Conservation (phyloP, 2,888 invertebrate species). For the Camponotus fellah region DNA sequence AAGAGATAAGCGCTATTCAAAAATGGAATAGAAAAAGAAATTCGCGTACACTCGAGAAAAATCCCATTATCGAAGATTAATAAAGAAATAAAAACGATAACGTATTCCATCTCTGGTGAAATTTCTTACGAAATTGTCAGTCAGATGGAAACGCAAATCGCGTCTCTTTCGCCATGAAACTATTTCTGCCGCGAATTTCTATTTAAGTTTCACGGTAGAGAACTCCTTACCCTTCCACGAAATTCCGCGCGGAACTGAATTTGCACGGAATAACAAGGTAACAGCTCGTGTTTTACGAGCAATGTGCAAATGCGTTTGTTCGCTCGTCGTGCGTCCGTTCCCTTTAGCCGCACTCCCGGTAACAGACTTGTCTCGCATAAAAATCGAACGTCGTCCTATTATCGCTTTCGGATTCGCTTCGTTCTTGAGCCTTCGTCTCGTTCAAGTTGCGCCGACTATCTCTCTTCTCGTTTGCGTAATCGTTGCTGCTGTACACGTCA, state of each 20-base stretch:
- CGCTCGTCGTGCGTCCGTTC: conserved; percentile 17
- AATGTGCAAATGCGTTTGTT: conserved; percentile 47
- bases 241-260: conserved; percentile 33
- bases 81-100: background rate
- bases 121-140: conserved; percentile 29
- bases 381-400: conserved; percentile 16
- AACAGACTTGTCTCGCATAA: conserved; percentile 25
- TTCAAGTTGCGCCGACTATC: background rate
- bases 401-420: background rate
- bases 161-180: conserved; percentile 18
- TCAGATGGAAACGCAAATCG: conserved; percentile 27
- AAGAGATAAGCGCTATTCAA: background rate
- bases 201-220: conserved; percentile 34
- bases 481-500: background rate
- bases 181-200: conserved; percentile 43
- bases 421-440: background rate
- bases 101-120: background rate
- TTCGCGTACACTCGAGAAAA: background rate
- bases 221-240: background rate
- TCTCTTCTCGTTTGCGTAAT: background rate
- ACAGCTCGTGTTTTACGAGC: conserved; percentile 38
- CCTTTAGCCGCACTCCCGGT: conserved; percentile 30
- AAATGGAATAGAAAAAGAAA: background rate
- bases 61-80: conserved; percentile 27
- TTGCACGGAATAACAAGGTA: conserved; percentile 52